These are phyloP conservation scores for Deroplatys truncata DNA, from an alignment of 2,888 invertebrate genomes.

Conservation along the genomic window DNA sequence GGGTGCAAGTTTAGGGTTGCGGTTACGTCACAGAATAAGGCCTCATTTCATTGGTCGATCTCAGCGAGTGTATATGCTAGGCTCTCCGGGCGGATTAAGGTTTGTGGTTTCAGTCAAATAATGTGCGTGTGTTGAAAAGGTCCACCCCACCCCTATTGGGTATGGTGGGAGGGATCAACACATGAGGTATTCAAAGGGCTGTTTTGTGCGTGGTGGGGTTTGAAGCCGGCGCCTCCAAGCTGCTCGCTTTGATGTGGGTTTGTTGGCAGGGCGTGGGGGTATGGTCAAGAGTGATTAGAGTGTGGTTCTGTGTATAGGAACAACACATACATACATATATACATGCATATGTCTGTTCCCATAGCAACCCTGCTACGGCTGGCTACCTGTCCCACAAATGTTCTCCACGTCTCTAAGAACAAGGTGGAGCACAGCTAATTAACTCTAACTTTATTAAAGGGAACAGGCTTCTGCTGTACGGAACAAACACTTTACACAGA, in stretches of 20 bases:
- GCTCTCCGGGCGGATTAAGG: not conserved
- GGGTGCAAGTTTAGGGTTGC: not conserved
- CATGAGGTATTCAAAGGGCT: constrained; percentile 4
- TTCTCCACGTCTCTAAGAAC: no score
- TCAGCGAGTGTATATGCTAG: not conserved
- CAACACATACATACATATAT: not conserved
- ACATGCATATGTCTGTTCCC: not conserved
- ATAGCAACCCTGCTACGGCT: not conserved
- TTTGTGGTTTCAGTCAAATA: constrained; percentile 4
- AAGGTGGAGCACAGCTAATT: no score
- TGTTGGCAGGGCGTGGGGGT: not conserved
- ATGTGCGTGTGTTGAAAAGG: not conserved
- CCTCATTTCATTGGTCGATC: constrained; percentile 2
- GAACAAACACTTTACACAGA: no score
- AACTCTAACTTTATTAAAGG: no score
- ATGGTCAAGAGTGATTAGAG: not conserved
- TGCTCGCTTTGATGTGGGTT: constrained; percentile 11
- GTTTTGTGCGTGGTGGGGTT: not conserved
- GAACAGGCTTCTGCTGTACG: no score
- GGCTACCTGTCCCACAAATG: not conserved
- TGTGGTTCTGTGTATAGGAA: not conserved
- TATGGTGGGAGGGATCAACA: not conserved
- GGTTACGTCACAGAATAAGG: not conserved
- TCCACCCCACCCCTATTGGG: not conserved
- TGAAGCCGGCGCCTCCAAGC: not conserved